Percentiles rank a stretch among this genome's conserved stretches.
These are phyloP conservation scores for Rousettus leschenaultii DNA, from an alignment of 2,113 vertebrate genomes.

Conservation along the genomic window DNA sequence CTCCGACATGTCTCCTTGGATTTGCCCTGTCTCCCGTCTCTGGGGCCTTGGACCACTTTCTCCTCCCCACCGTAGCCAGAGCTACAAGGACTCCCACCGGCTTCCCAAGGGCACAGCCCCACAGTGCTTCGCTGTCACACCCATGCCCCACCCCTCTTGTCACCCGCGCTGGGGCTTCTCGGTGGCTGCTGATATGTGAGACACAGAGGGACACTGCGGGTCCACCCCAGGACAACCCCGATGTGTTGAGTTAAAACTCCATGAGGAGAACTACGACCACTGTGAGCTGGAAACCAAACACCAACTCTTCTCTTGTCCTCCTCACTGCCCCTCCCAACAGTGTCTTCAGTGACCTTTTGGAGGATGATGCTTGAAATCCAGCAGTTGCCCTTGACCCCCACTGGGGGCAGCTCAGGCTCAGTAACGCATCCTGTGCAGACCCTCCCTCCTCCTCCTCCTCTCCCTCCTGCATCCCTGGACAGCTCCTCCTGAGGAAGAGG, in stretches of 20 bases:
- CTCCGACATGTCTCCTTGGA: accelerated
- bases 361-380: not conserved
- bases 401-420: accelerated
- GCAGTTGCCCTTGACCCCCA: not conserved
- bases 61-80: not conserved
- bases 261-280: accelerated
- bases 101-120: not conserved
- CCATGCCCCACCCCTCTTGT: not conserved
- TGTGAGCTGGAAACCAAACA: not conserved
- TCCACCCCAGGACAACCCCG: not conserved
- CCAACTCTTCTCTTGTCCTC: not conserved
- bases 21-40: not conserved
- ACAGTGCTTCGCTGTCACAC: accelerated
- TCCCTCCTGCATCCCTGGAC: accelerated
- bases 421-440: accelerated
- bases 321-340: not conserved
- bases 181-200: not conserved
- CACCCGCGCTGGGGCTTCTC: not conserved
- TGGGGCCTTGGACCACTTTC: not conserved
- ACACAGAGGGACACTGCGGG: not conserved
- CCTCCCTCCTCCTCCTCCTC: not conserved
- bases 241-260: not conserved
- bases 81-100: accelerated
- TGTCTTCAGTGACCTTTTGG: not conserved
- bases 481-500: not conserved